phyloP scores from a whole-genome alignment of 1,140 invertebrate genomes.

The Apocrypta bakeri region DNA sequence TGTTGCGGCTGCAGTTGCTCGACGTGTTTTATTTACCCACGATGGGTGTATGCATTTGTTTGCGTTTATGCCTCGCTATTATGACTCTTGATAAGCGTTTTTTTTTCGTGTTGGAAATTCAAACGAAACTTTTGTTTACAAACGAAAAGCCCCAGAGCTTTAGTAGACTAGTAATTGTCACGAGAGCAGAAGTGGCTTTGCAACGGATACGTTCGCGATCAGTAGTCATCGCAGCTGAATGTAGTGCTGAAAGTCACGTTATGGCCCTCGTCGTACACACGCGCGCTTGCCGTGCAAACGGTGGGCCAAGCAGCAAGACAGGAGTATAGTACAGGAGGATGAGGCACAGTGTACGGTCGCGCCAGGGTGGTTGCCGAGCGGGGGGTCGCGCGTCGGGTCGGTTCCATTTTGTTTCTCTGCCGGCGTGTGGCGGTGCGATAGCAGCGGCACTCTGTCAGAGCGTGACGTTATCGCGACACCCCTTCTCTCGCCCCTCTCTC shows the following conservation, averaged over 20 bases:
- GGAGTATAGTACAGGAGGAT: not conserved
- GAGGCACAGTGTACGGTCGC: constrained; percentile 51
- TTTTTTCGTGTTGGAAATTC: not conserved
- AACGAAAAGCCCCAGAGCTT: not conserved
- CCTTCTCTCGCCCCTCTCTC: constrained; percentile 65
- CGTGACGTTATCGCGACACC: constrained; percentile 76
- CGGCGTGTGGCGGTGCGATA: constrained; percentile 75
- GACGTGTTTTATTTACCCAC: not conserved
- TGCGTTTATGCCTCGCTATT: not conserved
- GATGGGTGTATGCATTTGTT: not conserved
- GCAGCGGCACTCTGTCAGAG: constrained; percentile 76
- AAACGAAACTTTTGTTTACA: no score
- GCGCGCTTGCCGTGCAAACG: not conserved
- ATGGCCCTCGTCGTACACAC: not conserved
- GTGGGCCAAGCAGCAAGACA: not conserved
- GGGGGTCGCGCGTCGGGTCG: constrained; percentile 65
- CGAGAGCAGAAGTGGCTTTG: not conserved
- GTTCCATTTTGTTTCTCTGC: constrained; percentile 76
- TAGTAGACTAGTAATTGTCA: no score
- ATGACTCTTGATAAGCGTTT: constrained; percentile 16
- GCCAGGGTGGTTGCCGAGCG: constrained; percentile 34
- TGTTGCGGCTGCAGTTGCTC: not conserved
- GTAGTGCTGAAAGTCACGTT: constrained; percentile 26
- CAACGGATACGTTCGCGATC: constrained; percentile 15
- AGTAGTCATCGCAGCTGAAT: constrained; percentile 18